phyloP scores from a whole-genome alignment of 2,888 invertebrate species.

The Diplolepis rosae region DNA sequence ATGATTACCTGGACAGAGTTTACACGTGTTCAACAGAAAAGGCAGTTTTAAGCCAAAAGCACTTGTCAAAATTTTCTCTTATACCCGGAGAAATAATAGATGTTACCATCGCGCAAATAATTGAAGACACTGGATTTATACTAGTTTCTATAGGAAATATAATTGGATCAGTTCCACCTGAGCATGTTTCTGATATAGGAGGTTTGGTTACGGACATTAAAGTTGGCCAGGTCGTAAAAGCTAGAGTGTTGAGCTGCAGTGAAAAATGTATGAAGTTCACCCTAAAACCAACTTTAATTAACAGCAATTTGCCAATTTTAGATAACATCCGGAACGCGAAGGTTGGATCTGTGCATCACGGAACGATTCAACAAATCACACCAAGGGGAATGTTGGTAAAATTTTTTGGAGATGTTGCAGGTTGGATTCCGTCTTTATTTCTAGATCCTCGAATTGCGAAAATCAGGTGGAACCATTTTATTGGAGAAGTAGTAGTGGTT shows the following conservation, averaged over 20 bases:
- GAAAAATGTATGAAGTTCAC: slow-evolving; percentile 76
- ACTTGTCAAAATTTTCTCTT: slow-evolving; percentile 72
- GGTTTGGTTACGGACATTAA: slow-evolving; percentile 75
- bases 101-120: slow-evolving; percentile 58
- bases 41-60: slow-evolving; percentile 76
- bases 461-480: slow-evolving; percentile 74
- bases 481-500: slow-evolving; percentile 77
- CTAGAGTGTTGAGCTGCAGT: slow-evolving; percentile 77
- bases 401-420: slow-evolving; percentile 78
- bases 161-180: slow-evolving; percentile 58
- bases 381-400: slow-evolving; percentile 75
- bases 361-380: slow-evolving; percentile 76
- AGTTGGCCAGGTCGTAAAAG: slow-evolving; percentile 77
- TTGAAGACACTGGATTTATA: slow-evolving; percentile 53
- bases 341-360: slow-evolving; percentile 76
- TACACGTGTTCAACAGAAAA: slow-evolving; percentile 82
- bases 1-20: slow-evolving; percentile 79
- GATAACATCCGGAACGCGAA: slow-evolving; percentile 75
- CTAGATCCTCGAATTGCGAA: slow-evolving; percentile 44
- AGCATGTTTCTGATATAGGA: slow-evolving; percentile 58
- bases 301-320: slow-evolving; percentile 76
- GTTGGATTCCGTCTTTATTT: slow-evolving; percentile 72
- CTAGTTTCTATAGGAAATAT: slow-evolving; percentile 57
- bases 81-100: slow-evolving; percentile 58
- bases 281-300: slow-evolving; percentile 79